Evolutionary conservation across 2,888 invertebrate genomes (phyloP).

Genomic region (Diplazon laetatorius): DNA sequence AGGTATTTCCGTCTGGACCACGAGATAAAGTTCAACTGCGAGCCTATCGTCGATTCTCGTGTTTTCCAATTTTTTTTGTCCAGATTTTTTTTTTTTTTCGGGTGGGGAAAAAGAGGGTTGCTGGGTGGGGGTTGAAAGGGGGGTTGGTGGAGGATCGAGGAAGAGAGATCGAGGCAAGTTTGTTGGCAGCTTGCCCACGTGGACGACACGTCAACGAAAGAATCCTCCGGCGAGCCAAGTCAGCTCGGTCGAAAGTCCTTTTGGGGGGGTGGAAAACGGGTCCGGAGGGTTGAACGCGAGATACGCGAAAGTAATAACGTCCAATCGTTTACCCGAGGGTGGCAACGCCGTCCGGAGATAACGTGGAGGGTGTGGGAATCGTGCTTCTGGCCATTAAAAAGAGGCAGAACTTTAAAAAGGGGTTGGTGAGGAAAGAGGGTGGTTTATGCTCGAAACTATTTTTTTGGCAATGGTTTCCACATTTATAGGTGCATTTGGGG

Average conservation of each 20-base stretch:
- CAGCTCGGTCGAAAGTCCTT: neutral
- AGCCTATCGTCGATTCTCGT: neutral
- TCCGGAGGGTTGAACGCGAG: neutral
- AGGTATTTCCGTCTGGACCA: constrained; percentile 27
- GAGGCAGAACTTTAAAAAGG: neutral
- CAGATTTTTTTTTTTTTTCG: neutral
- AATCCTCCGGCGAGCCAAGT: neutral
- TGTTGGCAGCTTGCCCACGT: constrained; percentile 60
- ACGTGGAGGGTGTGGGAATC: neutral
- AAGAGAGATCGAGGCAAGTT: constrained; percentile 19
- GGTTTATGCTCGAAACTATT: neutral
- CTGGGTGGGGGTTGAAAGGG: neutral
- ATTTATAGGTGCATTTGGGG: constrained; percentile 21
- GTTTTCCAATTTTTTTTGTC: neutral
- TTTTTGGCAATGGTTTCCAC: constrained; percentile 47
- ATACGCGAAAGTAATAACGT: neutral
- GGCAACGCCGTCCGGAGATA: neutral
- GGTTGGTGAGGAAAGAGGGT: no score
- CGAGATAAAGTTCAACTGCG: constrained; percentile 6
- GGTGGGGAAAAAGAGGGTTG: neutral
- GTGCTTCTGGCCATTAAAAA: neutral
- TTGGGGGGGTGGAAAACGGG: no score
- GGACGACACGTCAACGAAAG: neutral
- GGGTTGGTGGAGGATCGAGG: neutral
- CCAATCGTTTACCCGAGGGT: neutral